A percentile compares a stretch with the other conserved stretches of the same genome.
These are phyloP conservation scores for Coleophora deauratella DNA, from an alignment of 2,888 invertebrate species.

Conservation along the genomic window DNA sequence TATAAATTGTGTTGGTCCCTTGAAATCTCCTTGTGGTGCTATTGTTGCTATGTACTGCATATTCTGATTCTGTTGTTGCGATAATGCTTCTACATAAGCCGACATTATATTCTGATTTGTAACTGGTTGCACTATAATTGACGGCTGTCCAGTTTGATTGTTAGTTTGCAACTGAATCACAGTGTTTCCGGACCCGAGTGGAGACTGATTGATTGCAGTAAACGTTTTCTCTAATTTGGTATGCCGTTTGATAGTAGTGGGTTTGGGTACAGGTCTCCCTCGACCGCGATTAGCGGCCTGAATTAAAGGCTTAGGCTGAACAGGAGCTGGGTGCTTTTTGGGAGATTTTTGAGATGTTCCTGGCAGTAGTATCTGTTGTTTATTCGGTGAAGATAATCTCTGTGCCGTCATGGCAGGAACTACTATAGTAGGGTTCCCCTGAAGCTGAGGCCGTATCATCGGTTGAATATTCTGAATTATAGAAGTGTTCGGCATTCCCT, in stretches of 20 bases:
- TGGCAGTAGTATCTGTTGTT: constrained; percentile 62
- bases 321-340: constrained; percentile 59
- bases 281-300: constrained; percentile 57
- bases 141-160: constrained; percentile 73
- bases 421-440: constrained; percentile 63
- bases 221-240: constrained; percentile 65
- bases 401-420: constrained; percentile 64
- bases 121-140: constrained; percentile 81
- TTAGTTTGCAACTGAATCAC: constrained; percentile 75
- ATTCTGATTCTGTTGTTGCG: constrained; percentile 80
- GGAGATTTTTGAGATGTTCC: constrained; percentile 61
- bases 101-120: constrained; percentile 76
- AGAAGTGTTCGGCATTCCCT: constrained; percentile 60
- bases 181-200: constrained; percentile 60
- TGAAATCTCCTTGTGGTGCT: constrained; percentile 75
- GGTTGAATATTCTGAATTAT: constrained; percentile 69
- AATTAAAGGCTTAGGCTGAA: constrained; percentile 67
- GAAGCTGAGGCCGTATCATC: constrained; percentile 64
- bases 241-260: constrained; percentile 61
- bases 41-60: constrained; percentile 85
- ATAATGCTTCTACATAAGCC: constrained; percentile 78
- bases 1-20: constrained; percentile 71
- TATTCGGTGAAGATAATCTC: constrained; percentile 58
- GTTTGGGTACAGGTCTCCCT: constrained; percentile 64
- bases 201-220: constrained; percentile 62